A percentile compares a stretch with the other conserved stretches of the same genome.
These are phyloP conservation scores for Thalassarche chlororhynchos DNA, from an alignment of 2,113 vertebrate species.

Conservation along the genomic window DNA sequence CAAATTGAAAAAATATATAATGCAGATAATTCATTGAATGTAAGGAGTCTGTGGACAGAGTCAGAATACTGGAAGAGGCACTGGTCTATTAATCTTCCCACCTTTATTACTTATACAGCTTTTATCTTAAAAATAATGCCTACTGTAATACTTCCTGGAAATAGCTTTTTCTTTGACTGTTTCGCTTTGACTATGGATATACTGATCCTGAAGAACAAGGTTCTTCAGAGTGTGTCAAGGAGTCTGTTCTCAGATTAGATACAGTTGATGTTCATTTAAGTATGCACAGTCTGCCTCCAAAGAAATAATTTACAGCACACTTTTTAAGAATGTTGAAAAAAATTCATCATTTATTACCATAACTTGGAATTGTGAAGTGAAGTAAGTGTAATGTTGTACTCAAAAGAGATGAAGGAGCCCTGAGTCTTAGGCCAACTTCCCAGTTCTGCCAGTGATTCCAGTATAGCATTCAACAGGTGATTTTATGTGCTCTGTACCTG, in stretches of 20 bases:
- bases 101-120: neutral
- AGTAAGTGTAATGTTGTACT: neutral
- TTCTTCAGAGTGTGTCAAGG: neutral
- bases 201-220: neutral
- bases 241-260: neutral
- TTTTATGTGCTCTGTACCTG: neutral
- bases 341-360: neutral
- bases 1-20: neutral
- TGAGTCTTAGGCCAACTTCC: neutral
- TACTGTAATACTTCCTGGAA: neutral
- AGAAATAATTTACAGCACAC: neutral
- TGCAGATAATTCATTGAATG: neutral
- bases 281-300: neutral
- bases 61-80: neutral
- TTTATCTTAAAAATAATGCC: neutral
- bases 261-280: neutral
- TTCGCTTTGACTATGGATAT: neutral
- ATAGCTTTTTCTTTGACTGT: neutral
- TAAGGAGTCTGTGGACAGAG: neutral
- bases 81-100: neutral
- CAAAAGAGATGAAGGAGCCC: neutral
- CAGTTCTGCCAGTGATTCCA: neutral
- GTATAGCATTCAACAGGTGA: neutral
- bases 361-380: neutral
- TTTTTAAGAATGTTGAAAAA: neutral